A percentile compares a stretch with the other conserved stretches of the same genome.
Conservation (phyloP, 2,113 vertebrate species). For the Tichodroma muraria region DNA sequence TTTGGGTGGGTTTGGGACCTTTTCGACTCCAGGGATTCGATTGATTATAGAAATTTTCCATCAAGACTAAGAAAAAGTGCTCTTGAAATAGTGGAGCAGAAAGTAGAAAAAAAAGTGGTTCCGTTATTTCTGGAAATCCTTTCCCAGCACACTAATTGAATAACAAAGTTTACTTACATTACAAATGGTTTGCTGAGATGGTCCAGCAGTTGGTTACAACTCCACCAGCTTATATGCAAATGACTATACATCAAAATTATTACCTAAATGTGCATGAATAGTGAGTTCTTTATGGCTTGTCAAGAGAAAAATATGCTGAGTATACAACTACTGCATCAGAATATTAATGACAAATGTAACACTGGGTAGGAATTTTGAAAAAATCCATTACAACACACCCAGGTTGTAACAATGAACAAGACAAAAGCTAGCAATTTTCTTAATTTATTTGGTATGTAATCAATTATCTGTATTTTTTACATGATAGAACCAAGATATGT, state of each 20-base stretch:
- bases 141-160: not conserved
- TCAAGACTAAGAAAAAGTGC: not conserved
- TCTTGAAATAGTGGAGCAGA: not conserved
- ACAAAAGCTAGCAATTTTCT: not conserved
- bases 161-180: not conserved
- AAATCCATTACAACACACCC: not conserved
- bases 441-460: not conserved
- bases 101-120: not conserved
- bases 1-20: not conserved
- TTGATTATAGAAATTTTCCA: not conserved
- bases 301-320: slow-evolving; percentile 14
- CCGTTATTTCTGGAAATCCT: not conserved
- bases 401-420: not conserved
- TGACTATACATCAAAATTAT: not conserved
- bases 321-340: not conserved
- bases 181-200: not conserved
- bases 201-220: not conserved
- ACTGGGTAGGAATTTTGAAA: not conserved
- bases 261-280: not conserved
- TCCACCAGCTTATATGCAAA: not conserved
- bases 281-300: not conserved
- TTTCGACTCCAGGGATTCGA: not conserved
- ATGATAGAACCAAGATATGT: not conserved
- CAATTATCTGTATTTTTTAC: not conserved
- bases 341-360: not conserved